Percentiles rank a stretch among this genome's conserved stretches.
Evolutionary conservation across 1,140 invertebrate species (phyloP).

Genomic region (Anastrepha obliqua): DNA sequence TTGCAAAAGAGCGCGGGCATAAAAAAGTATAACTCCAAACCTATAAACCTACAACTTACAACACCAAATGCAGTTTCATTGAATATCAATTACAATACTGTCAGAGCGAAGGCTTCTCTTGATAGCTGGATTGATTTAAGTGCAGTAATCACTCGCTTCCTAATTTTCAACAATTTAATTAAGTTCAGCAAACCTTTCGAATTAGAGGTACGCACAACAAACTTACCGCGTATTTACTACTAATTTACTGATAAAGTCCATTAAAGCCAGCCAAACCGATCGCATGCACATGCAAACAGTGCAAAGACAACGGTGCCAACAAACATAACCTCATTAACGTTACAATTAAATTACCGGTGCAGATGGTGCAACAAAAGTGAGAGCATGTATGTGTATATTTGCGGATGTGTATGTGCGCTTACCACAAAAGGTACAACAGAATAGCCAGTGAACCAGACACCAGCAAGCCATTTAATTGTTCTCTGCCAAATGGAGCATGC

Average conservation of each 20-base stretch:
- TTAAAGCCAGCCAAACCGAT: not conserved
- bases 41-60: too few relatives aligned
- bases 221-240: constrained; percentile 10
- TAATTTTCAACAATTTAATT: constrained; percentile 8
- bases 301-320: constrained; percentile 21
- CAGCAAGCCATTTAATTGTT: constrained; percentile 51
- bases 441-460: constrained; percentile 15
- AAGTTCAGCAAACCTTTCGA: constrained; percentile 10
- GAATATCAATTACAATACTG: constrained; percentile 25
- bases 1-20: too few relatives aligned
- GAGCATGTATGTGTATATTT: not conserved
- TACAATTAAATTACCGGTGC: constrained; percentile 52
- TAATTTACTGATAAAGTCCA: constrained; percentile 43
- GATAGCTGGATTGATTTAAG: constrained; percentile 28
- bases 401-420: not conserved
- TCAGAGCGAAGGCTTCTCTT: not conserved
- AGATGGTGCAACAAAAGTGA: not conserved
- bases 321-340: constrained; percentile 51
- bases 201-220: constrained; percentile 25
- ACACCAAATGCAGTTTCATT: not conserved
- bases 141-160: not conserved
- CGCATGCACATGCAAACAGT: not conserved
- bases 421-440: not conserved
- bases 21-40: too few relatives aligned
- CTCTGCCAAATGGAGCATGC: constrained; percentile 41